Conservation (phyloP, 2,888 invertebrate species). For the Harpagoxenus sublaevis region DNA sequence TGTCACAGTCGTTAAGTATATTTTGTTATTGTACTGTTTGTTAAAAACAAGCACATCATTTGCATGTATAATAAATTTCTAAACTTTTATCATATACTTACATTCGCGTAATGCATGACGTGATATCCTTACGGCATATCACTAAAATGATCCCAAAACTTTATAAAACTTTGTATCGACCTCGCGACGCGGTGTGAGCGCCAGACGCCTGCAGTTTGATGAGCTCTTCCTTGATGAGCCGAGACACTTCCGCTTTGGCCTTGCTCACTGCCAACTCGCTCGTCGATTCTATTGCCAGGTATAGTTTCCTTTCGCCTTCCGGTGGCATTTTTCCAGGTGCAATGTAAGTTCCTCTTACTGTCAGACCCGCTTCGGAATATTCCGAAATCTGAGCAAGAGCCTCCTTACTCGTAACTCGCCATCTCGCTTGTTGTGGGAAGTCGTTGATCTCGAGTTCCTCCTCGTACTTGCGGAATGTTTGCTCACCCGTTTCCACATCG, state of each 20-base stretch:
- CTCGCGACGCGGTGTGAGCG: slow-evolving; percentile 95
- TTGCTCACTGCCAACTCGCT: slow-evolving; percentile 98
- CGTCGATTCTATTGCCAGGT: slow-evolving; percentile 99
- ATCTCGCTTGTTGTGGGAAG: slow-evolving; percentile 99
- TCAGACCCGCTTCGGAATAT: slow-evolving; percentile 99
- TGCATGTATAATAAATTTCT: slow-evolving; percentile 75
- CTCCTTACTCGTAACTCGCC: slow-evolving; percentile 99
- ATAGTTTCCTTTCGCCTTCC: slow-evolving; percentile 97
- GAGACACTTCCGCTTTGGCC: slow-evolving; percentile 98
- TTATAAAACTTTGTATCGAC: slow-evolving; percentile 97
- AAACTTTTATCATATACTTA: slow-evolving; percentile 62
- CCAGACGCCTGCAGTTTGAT: slow-evolving; percentile 94
- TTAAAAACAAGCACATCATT: slow-evolving; percentile 59
- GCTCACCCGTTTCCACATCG: slow-evolving; percentile 89
- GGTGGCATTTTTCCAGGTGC: slow-evolving; percentile 95
- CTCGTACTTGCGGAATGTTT: slow-evolving; percentile 96
- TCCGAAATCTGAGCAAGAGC: slow-evolving; percentile 99
- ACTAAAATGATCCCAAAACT: slow-evolving; percentile 18
- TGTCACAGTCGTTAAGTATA: slow-evolving; percentile 65
- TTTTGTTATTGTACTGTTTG: slow-evolving; percentile 69
- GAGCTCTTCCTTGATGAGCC: slow-evolving; percentile 99
- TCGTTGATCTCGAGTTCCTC: slow-evolving; percentile 99
- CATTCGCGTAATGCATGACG: neutral
- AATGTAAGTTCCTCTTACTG: slow-evolving; percentile 98
- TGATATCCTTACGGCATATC: neutral